phyloP scores from a whole-genome alignment of 1,140 invertebrate species.

The Drosophila subpulchrella region DNA sequence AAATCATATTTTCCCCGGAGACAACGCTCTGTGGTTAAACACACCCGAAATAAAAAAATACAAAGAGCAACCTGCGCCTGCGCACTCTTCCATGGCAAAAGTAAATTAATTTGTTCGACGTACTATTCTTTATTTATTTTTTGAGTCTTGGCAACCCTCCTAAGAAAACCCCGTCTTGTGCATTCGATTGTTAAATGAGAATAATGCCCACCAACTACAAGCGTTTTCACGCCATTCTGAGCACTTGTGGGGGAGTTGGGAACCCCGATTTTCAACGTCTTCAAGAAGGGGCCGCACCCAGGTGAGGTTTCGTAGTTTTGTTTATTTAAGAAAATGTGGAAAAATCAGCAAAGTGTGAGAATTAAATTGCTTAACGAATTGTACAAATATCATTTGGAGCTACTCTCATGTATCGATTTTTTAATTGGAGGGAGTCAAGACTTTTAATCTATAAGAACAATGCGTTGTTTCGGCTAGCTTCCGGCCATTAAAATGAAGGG shows the following conservation, averaged over 20 bases:
- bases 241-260: slow-evolving; percentile 53
- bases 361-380: slow-evolving; percentile 67
- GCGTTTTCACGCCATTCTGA: slow-evolving; percentile 80
- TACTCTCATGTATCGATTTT: slow-evolving; percentile 11
- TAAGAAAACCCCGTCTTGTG: slow-evolving; percentile 28
- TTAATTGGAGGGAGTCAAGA: neutral
- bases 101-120: slow-evolving; percentile 66
- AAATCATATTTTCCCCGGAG: slow-evolving; percentile 31
- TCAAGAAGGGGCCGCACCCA: slow-evolving; percentile 62
- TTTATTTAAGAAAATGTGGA: slow-evolving; percentile 74
- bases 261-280: slow-evolving; percentile 13
- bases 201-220: slow-evolving; percentile 78
- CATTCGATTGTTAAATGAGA: slow-evolving; percentile 72
- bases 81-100: slow-evolving; percentile 41
- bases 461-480: slow-evolving; percentile 47
- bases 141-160: neutral
- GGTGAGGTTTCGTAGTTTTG: slow-evolving; percentile 48
- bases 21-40: slow-evolving; percentile 35
- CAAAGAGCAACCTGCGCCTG: slow-evolving; percentile 33
- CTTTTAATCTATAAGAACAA: slow-evolving; percentile 48
- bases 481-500: slow-evolving; percentile 52
- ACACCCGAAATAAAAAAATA: slow-evolving; percentile 18
- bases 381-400: slow-evolving; percentile 52
- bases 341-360: slow-evolving; percentile 71
- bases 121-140: slow-evolving; percentile 6